Conservation (phyloP, 2,888 invertebrate genomes). For the Pterostichus madidus region DNA sequence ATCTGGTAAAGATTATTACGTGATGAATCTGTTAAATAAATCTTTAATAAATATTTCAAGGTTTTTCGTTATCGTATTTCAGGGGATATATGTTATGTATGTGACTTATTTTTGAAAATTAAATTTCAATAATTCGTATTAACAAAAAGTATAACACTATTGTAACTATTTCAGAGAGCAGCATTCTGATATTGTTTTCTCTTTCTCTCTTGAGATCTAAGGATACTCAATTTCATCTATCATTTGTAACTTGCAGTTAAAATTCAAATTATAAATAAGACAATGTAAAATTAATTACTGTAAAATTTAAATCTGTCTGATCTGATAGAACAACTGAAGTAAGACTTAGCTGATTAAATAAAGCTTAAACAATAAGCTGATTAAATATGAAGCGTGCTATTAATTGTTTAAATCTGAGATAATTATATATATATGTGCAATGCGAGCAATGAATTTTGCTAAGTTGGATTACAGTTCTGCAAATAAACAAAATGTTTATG, state of each 20-base stretch:
- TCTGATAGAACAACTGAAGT: background rate
- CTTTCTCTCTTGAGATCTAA: too few relatives aligned
- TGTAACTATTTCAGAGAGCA: too few relatives aligned
- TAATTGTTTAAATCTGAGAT: constrained; percentile 52
- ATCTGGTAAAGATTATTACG: too few relatives aligned
- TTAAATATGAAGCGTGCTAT: constrained; percentile 22
- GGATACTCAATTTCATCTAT: too few relatives aligned
- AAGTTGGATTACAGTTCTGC: constrained; percentile 46
- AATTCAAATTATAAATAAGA: background rate
- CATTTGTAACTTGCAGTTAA: background rate
- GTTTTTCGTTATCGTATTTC: too few relatives aligned
- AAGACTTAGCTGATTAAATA: constrained; percentile 31
- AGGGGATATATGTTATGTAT: too few relatives aligned
- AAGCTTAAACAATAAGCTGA: constrained; percentile 42
- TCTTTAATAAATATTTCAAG: too few relatives aligned
- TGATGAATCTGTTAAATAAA: too few relatives aligned
- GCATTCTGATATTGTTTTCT: too few relatives aligned
- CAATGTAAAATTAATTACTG: constrained; percentile 1
- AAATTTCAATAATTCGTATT: too few relatives aligned
- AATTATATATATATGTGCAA: constrained; percentile 44
- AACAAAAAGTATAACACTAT: too few relatives aligned
- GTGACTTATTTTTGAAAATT: too few relatives aligned
- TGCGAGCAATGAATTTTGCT: constrained; percentile 38
- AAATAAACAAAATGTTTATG: constrained; percentile 46
- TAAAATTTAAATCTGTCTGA: background rate